Evolutionary conservation across 2,113 vertebrate genomes (phyloP).

Genomic region (Trachemys scripta): DNA sequence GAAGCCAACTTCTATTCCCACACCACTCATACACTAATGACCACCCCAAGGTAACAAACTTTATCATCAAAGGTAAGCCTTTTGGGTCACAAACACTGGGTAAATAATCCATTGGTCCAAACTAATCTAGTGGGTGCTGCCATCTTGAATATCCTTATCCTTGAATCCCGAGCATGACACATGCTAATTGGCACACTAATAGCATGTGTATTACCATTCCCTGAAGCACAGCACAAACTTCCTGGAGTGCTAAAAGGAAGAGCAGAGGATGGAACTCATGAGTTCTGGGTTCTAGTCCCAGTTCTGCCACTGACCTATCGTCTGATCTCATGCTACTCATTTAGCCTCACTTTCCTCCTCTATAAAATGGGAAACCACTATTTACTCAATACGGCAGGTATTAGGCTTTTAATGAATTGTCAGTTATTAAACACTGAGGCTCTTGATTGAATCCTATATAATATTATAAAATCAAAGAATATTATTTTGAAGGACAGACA

Average conservation of each 20-base stretch:
- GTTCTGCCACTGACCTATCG: background rate
- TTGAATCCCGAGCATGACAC: fast-evolving
- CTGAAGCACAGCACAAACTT: fast-evolving
- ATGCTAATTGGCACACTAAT: background rate
- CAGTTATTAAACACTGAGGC: background rate
- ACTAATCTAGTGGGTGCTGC: background rate
- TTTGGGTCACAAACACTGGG: background rate
- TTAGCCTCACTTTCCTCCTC: background rate
- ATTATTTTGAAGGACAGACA: background rate
- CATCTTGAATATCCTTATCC: background rate
- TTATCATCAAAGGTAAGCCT: background rate
- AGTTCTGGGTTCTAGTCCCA: background rate
- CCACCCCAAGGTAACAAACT: background rate
- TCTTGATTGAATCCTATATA: background rate
- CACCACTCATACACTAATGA: background rate
- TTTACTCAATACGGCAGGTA: background rate
- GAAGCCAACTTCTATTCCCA: background rate
- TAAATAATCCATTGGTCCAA: background rate
- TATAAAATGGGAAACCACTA: background rate
- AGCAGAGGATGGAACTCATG: background rate
- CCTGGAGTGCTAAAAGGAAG: background rate
- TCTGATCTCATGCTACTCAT: background rate
- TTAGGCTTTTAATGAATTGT: background rate
- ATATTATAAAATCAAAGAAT: background rate
- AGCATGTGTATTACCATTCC: background rate